Evolutionary conservation across 1,140 invertebrate species (phyloP), one percentile per base, ranked within the genome.

Genomic region (Calephelis virginiensis): DNA sequence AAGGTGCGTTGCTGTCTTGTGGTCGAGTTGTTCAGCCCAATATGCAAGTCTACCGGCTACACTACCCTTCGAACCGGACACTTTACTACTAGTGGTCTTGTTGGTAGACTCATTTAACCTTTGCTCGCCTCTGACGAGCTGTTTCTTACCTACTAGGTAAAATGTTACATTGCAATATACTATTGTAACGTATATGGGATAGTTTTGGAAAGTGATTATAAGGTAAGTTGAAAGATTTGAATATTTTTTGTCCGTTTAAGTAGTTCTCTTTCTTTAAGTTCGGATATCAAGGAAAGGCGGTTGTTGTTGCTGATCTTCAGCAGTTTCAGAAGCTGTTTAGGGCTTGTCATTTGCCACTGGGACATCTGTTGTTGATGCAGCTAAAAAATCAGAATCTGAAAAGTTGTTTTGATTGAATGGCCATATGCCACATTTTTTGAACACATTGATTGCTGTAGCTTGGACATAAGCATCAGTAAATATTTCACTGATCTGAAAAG

Each of bases 401-500:
- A 68, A 68, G 12, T 68, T 64, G 37, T 68, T 68, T 40, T 68
- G 67, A 63, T 68, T 68, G 37, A 47, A 68, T 10, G 67, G 67
- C 61, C 67, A 68, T 63, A 68, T 68, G 43, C 67, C 61, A 68
- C 67, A 68, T 59, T 68, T 68, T 68, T 47, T 60, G 59, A 61
- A 61, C 4, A 28, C 59, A 11, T 61, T 61, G 14, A 61, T 40
- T 61, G 85, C 82, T 64, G 78, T 89, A 47, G 80, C 78, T 66
- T 82, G 69, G 62, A 77, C 63, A 64, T 74, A 84, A 47, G 81
- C 84, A 70, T 82, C 63, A 61, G 63, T 77, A 82, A 86, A 81
- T 68, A 85, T 65, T 76, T 80, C 66, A 46, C 70, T 70, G 64
- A 81, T 76, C 66, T 86, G 76, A 73, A 77, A 85, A 60, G 53